phyloP scores from a whole-genome alignment of 1,140 invertebrate genomes.

The Choristoneura fumiferana region DNA sequence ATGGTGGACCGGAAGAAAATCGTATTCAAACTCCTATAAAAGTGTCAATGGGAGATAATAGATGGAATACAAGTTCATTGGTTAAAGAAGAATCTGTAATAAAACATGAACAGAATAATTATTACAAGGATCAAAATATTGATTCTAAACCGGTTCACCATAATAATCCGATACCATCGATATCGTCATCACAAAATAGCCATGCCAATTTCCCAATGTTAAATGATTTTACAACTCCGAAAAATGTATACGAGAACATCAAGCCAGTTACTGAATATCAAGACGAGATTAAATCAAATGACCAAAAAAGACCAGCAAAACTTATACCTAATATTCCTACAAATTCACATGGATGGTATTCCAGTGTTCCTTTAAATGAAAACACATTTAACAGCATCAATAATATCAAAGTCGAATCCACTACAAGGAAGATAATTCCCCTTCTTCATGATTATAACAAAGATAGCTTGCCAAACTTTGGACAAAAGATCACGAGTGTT shows the following conservation, averaged over 20 bases:
- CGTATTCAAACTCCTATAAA: slow-evolving; percentile 35
- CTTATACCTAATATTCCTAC: slow-evolving; percentile 56
- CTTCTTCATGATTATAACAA: slow-evolving; percentile 58
- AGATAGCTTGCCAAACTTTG: slow-evolving; percentile 52
- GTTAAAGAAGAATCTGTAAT: slow-evolving; percentile 27
- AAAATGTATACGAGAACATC: slow-evolving; percentile 22
- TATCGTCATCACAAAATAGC: slow-evolving; percentile 55
- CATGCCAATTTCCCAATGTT: slow-evolving; percentile 75
- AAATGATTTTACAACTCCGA: slow-evolving; percentile 43
- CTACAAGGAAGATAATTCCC: slow-evolving; percentile 70
- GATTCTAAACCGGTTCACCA: slow-evolving; percentile 33
- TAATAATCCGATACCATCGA: slow-evolving; percentile 28
- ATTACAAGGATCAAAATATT: slow-evolving; percentile 29
- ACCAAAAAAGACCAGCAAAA: slow-evolving; percentile 46
- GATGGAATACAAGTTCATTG: slow-evolving; percentile 55
- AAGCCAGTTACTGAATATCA: slow-evolving; percentile 42
- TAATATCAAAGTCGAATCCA: slow-evolving; percentile 55
- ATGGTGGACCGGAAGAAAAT: slow-evolving; percentile 13
- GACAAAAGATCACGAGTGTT: slow-evolving; percentile 61
- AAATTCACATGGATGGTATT: slow-evolving; percentile 73
- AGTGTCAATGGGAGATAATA: slow-evolving; percentile 48
- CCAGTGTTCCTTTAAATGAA: slow-evolving; percentile 56
- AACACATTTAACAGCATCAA: slow-evolving; percentile 59
- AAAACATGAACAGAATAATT: slow-evolving; percentile 30
- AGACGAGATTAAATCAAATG: slow-evolving; percentile 29